Conservation (phyloP, 1,140 invertebrate genomes). For the Ostrea edulis region DNA sequence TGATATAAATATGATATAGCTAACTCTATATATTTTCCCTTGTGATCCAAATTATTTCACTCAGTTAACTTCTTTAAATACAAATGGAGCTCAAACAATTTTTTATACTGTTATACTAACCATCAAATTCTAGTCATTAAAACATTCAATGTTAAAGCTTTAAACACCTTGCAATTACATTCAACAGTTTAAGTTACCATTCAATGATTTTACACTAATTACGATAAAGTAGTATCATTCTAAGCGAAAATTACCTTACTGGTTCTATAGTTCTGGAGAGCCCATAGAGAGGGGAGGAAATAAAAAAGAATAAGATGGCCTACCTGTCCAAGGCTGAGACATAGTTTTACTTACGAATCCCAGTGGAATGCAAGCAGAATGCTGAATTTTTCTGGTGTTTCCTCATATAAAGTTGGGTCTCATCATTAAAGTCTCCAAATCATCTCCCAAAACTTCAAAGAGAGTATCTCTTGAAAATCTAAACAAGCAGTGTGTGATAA, state of each 20-base stretch:
- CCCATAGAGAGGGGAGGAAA: not conserved
- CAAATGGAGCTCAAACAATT: too few species aligned
- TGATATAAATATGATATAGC: too few species aligned
- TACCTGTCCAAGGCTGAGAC: constrained; percentile 14
- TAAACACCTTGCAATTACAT: not conserved
- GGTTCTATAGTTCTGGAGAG: not conserved
- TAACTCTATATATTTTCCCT: too few species aligned
- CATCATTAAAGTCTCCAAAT: constrained; percentile 34
- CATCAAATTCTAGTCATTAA: too few species aligned
- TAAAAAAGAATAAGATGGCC: not conserved
- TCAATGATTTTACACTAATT: too few species aligned
- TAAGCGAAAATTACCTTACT: not conserved
- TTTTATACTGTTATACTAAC: too few species aligned
- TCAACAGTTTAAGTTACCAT: not conserved
- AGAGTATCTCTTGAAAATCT: not conserved
- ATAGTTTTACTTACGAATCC: constrained; percentile 35
- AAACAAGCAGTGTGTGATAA: not conserved
- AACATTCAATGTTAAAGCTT: too few species aligned
- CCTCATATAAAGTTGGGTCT: not conserved
- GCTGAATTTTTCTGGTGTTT: not conserved
- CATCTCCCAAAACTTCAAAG: constrained; percentile 6
- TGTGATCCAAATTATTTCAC: too few species aligned
- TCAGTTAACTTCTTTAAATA: too few species aligned
- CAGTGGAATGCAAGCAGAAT: constrained; percentile 1
- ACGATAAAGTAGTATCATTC: too few species aligned